Evolutionary conservation across 2,797 vertebrate genomes (phyloP).

Genomic region (Saxicola maurus): DNA sequence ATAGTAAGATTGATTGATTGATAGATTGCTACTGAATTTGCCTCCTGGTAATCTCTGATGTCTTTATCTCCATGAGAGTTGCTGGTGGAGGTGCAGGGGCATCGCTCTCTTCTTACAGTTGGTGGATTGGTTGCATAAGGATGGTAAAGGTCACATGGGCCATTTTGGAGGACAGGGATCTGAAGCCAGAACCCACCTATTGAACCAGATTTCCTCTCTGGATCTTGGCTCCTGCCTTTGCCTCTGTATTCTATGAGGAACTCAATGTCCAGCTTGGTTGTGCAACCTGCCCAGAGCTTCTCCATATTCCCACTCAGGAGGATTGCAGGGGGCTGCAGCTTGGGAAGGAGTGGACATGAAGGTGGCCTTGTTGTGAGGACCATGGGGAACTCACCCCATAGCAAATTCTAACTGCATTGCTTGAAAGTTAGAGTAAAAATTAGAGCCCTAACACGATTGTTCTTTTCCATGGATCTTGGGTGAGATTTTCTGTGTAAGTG

Average conservation of each 20-base stretch:
- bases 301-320: not conserved
- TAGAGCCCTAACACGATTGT: not conserved
- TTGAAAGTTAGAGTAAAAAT: not conserved
- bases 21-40: not conserved
- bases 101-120: not conserved
- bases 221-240: not conserved
- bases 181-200: not conserved
- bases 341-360: not conserved
- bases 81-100: not conserved
- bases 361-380: not conserved
- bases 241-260: not conserved
- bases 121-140: not conserved
- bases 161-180: not conserved
- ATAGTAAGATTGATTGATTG: not conserved
- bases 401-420: not conserved
- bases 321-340: not conserved
- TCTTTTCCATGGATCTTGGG: not conserved
- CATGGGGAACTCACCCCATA: rapidly evolving
- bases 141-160: not conserved
- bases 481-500: not conserved
- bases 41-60: not conserved
- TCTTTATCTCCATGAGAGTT: not conserved
- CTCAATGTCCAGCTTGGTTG: rapidly evolving
- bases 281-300: not conserved
- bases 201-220: not conserved